Evolutionary conservation across 1,140 invertebrate species (phyloP).

Genomic region (Trichonephila clavipes): DNA sequence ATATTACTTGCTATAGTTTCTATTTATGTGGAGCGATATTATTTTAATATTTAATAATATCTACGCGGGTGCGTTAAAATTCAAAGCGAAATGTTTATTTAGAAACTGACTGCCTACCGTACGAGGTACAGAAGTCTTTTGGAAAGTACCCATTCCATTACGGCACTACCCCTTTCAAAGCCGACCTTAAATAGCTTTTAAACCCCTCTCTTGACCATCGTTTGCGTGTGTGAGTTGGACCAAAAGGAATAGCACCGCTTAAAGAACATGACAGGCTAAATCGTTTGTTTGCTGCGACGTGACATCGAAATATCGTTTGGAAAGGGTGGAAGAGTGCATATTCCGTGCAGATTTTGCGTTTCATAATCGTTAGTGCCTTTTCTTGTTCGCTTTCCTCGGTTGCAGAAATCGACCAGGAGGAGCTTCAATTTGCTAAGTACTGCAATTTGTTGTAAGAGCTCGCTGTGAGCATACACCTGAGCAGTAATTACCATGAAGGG

Average conservation of each 20-base stretch:
- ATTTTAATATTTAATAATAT: no score
- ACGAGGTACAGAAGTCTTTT: no score
- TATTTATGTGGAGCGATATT: no score
- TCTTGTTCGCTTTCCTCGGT: slow-evolving; percentile 35
- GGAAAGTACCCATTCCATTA: no score
- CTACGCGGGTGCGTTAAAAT: no score
- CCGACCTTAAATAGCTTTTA: neutral
- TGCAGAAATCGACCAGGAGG: slow-evolving; percentile 14
- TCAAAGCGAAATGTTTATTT: no score
- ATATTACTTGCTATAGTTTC: no score
- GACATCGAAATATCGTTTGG: slow-evolving; percentile 22
- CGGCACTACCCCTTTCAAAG: neutral
- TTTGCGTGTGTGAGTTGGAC: neutral
- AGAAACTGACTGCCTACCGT: no score
- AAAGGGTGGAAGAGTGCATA: neutral
- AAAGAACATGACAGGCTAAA: slow-evolving; percentile 42
- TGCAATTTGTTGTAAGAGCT: slow-evolving; percentile 66
- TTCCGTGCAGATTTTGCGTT: slow-evolving; percentile 46
- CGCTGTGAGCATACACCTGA: slow-evolving; percentile 8
- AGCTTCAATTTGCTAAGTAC: slow-evolving; percentile 75
- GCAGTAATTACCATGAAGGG: slow-evolving; percentile 65
- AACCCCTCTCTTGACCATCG: neutral
- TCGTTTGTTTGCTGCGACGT: slow-evolving; percentile 35
- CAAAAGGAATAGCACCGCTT: neutral
- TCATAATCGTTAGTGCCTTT: slow-evolving; percentile 74